Percentiles rank a stretch among this genome's conserved stretches.
Conservation (phyloP, 2,797 vertebrate species). For the Philypnodon macrostomus region DNA sequence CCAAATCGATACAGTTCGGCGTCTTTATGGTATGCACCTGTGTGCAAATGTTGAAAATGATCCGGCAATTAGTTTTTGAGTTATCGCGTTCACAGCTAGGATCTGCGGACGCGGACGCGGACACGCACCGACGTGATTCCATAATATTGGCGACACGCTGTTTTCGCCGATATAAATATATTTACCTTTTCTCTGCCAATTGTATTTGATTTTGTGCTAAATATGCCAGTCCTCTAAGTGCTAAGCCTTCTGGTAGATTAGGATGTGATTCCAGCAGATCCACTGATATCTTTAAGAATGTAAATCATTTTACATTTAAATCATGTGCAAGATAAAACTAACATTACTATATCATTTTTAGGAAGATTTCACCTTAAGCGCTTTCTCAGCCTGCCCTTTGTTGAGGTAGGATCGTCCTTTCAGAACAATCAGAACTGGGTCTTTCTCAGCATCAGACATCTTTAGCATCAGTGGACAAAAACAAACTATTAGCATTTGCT, state of each 20-base stretch:
- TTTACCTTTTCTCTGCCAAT: constrained; percentile 84
- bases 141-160: no score
- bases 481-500: no score
- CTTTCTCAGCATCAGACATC: constrained; percentile 80
- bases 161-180: no score
- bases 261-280: constrained; percentile 80
- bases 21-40: no score
- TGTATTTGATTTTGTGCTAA: constrained; percentile 78
- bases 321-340: not conserved
- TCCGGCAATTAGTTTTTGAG: no score
- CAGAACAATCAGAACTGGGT: constrained; percentile 77
- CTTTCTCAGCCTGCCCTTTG: constrained; percentile 80
- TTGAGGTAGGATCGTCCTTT: constrained; percentile 84
- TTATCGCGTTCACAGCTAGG: no score
- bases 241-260: constrained; percentile 76
- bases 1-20: no score
- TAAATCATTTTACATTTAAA: not conserved
- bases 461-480: constrained; percentile 59
- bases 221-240: constrained; percentile 78
- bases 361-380: constrained; percentile 79
- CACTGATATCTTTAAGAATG: constrained; percentile 77
- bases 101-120: no score
- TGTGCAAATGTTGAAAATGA: no score
- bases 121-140: no score
- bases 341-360: not conserved